Evolutionary conservation across 2,113 vertebrate genomes (phyloP), one percentile per base, ranked within the genome.

Genomic region (Hymenochirus boettgeri): DNA sequence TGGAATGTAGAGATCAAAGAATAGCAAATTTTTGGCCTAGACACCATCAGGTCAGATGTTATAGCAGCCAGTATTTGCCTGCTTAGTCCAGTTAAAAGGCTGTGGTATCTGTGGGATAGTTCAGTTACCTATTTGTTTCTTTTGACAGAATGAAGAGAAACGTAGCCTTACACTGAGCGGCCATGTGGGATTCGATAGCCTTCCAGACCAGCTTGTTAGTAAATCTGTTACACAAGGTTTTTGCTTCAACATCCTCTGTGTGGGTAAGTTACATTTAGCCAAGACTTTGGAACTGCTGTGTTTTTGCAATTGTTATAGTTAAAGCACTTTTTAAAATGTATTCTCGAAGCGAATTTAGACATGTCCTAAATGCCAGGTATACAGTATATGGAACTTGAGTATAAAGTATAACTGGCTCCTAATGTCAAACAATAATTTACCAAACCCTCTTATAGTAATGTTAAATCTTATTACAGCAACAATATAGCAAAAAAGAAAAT

Each of bases 181-280:
- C 79, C 96, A 97, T 80, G 96, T 99, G 26, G 96, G 96, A 56
- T 99, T 97, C 0, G 96, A 99, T 85, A 98, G 96, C 71, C 92
- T 99, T 73, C 96, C 95, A 0, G 95, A 99, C 65, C 96, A 99
- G 77, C 83, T 99, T 79, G 96, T 99, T 92, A 97, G 95, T 83
- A 99, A 98, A 88, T 98, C 96, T 1, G 93, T 98, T 79, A 88
- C 91, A 1, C 94, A 97, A 78, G 95, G 96, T 71, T 99, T 99
- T 87, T 96, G 95, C 81, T 99, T 99, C 86, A 99, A 99, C 81
- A 99, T 99, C 74, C 93, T 99, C 50, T 99, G 96, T 63, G 96
- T 99, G 77, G 96, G 96, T 99, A 83, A 90, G 95, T 89, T 62
- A 0, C 0, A 48, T 52, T 56, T 5, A n/a, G 17, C n/a, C 3